phyloP scores from a whole-genome alignment of 2,888 invertebrate species.

The Proisotoma minuta region DNA sequence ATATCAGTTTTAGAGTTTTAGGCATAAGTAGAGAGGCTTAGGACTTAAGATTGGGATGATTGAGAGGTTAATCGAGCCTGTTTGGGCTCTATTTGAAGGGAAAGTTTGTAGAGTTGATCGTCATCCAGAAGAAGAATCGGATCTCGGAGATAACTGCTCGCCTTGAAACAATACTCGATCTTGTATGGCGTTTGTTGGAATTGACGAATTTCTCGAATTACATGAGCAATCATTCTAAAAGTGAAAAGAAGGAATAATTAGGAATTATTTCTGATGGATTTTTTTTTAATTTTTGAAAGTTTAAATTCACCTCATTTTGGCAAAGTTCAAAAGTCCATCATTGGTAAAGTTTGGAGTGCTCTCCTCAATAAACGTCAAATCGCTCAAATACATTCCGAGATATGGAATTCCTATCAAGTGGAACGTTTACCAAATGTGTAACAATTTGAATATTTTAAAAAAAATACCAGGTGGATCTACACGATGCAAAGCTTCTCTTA shows the following conservation, averaged over 20 bases:
- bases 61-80: constrained; percentile 58
- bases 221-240: constrained; percentile 93
- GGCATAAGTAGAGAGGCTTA: no score
- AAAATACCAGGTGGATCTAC: constrained; percentile 67
- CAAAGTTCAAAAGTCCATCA: constrained; percentile 82
- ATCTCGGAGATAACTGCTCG: constrained; percentile 72
- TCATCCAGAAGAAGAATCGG: constrained; percentile 70
- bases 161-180: constrained; percentile 77
- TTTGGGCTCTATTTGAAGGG: constrained; percentile 79
- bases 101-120: constrained; percentile 73
- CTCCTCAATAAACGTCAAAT: constrained; percentile 87
- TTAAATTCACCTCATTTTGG: no score
- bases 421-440: not conserved
- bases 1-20: no score
- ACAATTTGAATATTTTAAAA: not conserved
- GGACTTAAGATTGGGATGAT: constrained; percentile 47
- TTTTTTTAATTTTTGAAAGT: no score
- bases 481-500: constrained; percentile 79
- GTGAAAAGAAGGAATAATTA: no score
- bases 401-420: constrained; percentile 66
- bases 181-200: constrained; percentile 89
- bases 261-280: no score
- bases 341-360: constrained; percentile 86
- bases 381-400: constrained; percentile 82
- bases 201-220: constrained; percentile 82